These are phyloP conservation scores for Seladonia tumulorum DNA, from an alignment of 2,888 invertebrate species.

Conservation along the genomic window DNA sequence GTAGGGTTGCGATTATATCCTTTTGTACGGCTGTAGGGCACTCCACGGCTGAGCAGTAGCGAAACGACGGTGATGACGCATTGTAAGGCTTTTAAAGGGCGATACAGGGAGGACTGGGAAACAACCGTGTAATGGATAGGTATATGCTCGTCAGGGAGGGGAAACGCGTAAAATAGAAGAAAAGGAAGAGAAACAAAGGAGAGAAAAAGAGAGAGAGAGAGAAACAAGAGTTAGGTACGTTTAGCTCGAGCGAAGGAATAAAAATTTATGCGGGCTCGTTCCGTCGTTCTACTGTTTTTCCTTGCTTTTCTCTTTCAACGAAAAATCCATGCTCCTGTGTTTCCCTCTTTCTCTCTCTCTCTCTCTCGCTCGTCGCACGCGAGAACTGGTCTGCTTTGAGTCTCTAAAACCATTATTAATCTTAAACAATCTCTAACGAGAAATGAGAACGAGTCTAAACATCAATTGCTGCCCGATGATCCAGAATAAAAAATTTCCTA, in stretches of 20 bases:
- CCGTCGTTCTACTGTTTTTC: background rate
- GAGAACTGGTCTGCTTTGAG: background rate
- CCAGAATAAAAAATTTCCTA: background rate
- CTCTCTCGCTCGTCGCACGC: background rate
- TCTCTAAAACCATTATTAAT: background rate
- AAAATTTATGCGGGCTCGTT: constrained; percentile 37
- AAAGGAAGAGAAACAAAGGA: constrained; percentile 43
- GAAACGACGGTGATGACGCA: constrained; percentile 83
- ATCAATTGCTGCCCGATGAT: background rate
- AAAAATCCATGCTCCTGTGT: background rate
- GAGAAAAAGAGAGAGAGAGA: background rate
- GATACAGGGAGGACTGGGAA: constrained; percentile 71
- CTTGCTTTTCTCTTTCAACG: too few relatives aligned
- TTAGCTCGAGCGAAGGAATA: constrained; percentile 49
- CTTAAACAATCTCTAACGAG: background rate
- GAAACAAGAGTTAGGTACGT: constrained; percentile 29
- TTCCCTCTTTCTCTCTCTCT: background rate
- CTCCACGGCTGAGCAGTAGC: constrained; percentile 76
- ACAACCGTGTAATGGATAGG: constrained; percentile 80
- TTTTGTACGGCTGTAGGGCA: constrained; percentile 83
- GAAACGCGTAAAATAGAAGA: constrained; percentile 36
- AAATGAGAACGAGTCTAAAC: background rate
- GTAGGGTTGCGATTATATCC: constrained; percentile 84
- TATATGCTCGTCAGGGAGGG: constrained; percentile 69
- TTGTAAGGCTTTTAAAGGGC: constrained; percentile 83